Conservation (phyloP, 2,888 invertebrate species). For the Agriopis aurantiaria region DNA sequence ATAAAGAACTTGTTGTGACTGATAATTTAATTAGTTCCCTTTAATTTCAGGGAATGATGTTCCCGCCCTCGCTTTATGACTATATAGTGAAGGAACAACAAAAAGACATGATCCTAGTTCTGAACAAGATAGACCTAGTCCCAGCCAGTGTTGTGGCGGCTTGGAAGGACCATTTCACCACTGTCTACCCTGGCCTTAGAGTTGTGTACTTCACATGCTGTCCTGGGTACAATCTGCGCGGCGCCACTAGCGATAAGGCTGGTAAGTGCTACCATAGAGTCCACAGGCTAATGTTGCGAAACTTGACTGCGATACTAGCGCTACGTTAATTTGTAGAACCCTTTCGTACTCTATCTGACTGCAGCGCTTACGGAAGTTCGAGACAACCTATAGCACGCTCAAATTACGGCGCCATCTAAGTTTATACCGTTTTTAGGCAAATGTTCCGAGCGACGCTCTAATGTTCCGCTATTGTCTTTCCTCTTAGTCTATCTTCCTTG, state of each 20-base stretch:
- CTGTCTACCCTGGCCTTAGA: conserved; percentile 86
- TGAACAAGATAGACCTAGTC: conserved; percentile 97
- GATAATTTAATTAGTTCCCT: background rate
- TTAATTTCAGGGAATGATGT: conserved; percentile 89
- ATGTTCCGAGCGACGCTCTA: too few species aligned
- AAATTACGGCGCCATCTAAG: too few species aligned
- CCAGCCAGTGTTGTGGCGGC: conserved; percentile 93
- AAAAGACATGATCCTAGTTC: conserved; percentile 94
- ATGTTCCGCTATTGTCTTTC: too few species aligned
- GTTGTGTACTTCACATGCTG: conserved; percentile 95
- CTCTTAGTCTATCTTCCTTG: too few species aligned
- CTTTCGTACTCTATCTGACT: too few species aligned
- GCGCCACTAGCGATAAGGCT: conserved; percentile 84
- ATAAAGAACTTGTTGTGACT: background rate
- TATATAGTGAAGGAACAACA: conserved; percentile 90
- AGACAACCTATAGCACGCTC: too few species aligned
- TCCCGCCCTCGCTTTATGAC: conserved; percentile 95
- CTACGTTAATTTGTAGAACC: too few species aligned
- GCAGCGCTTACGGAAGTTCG: too few species aligned
- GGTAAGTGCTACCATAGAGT: conserved; percentile 62
- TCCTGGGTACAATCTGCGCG: conserved; percentile 90
- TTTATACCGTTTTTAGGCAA: too few species aligned
- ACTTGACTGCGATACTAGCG: too few species aligned
- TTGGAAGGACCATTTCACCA: conserved; percentile 93
- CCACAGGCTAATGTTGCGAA: background rate